These are phyloP conservation scores for Caenorhabditis sp. DNA, from an alignment of 2,888 invertebrate genomes.

Conservation along the genomic window DNA sequence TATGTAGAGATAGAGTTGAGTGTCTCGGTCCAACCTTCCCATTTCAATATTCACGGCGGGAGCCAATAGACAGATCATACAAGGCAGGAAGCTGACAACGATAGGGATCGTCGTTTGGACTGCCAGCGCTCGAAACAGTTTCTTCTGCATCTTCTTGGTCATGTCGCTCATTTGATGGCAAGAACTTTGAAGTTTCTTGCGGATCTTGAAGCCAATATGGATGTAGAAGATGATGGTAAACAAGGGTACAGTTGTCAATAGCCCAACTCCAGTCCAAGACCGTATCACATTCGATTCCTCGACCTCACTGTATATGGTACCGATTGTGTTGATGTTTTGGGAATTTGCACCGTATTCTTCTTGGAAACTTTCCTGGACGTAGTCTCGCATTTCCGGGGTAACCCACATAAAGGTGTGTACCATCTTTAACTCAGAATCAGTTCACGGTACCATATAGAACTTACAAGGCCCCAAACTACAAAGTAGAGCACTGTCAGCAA, in stretches of 20 bases:
- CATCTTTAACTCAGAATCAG: too few species aligned
- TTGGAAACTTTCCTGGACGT: neutral
- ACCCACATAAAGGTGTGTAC: neutral
- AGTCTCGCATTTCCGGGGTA: neutral
- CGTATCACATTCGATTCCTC: neutral
- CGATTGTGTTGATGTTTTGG: neutral
- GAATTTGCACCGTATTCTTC: neutral
- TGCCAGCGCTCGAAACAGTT: constrained; percentile 10
- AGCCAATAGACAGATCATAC: constrained; percentile 14
- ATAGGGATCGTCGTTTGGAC: constrained; percentile 30
- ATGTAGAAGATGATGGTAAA: constrained; percentile 1
- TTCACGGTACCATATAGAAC: too few species aligned
- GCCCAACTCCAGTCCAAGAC: neutral
- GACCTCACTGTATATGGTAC: neutral
- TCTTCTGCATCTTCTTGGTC: constrained; percentile 5
- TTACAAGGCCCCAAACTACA: neutral
- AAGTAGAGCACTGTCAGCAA: neutral
- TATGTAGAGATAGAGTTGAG: neutral
- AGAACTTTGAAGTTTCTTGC: neutral
- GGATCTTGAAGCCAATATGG: neutral
- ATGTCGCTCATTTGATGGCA: neutral
- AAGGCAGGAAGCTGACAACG: constrained; percentile 15
- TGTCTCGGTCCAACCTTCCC: constrained; percentile 7
- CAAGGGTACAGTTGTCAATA: neutral
- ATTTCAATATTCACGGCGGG: neutral